phyloP scores from a whole-genome alignment of 2,113 vertebrate species.

The Erinaceus europaeus region DNA sequence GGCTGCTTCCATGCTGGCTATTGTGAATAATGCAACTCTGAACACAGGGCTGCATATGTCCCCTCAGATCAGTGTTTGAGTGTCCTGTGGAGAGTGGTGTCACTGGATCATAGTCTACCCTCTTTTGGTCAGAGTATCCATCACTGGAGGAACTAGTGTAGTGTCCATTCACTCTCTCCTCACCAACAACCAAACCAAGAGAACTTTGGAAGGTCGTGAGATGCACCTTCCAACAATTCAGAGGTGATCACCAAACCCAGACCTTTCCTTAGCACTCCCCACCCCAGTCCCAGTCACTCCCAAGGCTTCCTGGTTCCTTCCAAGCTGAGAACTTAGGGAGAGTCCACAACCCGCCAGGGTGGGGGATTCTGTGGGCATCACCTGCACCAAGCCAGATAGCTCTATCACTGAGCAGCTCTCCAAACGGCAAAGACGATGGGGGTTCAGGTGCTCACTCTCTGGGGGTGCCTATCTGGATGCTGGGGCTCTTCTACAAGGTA shows the following conservation, averaged over 20 bases:
- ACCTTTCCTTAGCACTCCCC: too few species aligned
- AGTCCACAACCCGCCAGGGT: neutral
- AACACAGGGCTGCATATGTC: too few species aligned
- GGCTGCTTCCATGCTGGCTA: too few species aligned
- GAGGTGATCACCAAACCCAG: neutral
- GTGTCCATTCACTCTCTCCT: neutral
- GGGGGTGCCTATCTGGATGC: neutral
- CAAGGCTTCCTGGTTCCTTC: neutral
- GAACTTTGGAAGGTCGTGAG: neutral
- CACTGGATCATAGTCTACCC: too few species aligned
- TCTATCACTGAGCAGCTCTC: neutral
- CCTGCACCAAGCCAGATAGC: neutral
- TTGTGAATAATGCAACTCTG: too few species aligned
- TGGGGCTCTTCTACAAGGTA: neutral
- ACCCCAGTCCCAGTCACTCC: too few species aligned
- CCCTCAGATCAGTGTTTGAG: too few species aligned
- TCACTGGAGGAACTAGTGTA: too few species aligned
- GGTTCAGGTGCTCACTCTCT: neutral
- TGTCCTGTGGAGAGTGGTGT: too few species aligned
- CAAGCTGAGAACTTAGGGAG: neutral
- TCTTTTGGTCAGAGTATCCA: neutral
- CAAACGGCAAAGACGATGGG: neutral
- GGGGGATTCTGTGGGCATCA: neutral
- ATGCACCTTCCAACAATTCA: neutral
- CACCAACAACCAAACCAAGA: neutral